Evolutionary conservation across 2,888 invertebrate species (phyloP), one percentile per base, ranked within the genome.

Genomic region (Platycheirus albimanus): DNA sequence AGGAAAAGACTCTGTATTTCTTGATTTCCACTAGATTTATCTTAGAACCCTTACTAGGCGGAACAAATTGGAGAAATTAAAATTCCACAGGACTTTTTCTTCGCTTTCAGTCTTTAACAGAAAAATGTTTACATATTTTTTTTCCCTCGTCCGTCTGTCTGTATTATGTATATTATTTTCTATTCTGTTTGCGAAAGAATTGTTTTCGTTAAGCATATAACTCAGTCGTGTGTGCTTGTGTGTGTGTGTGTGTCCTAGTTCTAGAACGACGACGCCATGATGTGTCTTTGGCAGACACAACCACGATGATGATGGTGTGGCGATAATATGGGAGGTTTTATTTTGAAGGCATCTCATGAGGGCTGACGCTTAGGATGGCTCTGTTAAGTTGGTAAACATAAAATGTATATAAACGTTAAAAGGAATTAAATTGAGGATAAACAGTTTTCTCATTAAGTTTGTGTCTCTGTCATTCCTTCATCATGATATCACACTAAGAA

Each of bases 401-500:
- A 67, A 67, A 24, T n/a, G 17, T 38, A 11, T 7, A 33, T 20
- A 58, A 58, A 58, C 71, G 51, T 45, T 78, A 66, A 71, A 78
- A 56, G 51, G 58, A 41, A 77, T 77, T 77, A 70, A 77, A 64
- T 77, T 15, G 77, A 70, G 51, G 30, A 49, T 58, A 41, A 33
- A 56, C 13, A 58, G n/a, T 19, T 64, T 43, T 19, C 6, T 13
- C 56, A 43, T 64, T 70, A 17, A 36, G 38, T 38, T 17, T 11
- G 19, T 67, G 52, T 67, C 15, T 17, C 17, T 38, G 30, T 49
- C 13, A 17, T 49, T 47, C 11, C 10, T 28, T 58, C 36, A 43
- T 74, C 36, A 19, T 51, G 45, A 20, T 45, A 64, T 58, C 38
- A 51, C 52, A 64, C 63, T 49, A 69, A 64, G 74, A 51, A 74